Conservation (phyloP, 2,888 invertebrate genomes). For the Morinoia aosen region DNA sequence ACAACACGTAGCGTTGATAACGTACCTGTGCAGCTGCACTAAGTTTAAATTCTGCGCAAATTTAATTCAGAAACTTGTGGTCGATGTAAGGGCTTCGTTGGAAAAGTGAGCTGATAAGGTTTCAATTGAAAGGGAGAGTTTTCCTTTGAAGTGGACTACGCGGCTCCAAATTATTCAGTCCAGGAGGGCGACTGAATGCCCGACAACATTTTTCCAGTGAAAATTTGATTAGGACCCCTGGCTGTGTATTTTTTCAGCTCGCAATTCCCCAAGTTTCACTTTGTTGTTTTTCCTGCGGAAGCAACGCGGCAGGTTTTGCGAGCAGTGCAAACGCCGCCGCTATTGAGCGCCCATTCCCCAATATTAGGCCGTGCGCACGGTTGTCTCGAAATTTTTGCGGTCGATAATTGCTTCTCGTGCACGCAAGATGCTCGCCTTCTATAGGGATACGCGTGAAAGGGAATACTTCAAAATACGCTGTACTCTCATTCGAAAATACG, state of each 20-base stretch:
- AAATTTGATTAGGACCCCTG: slow-evolving; percentile 23
- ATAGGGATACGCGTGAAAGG: not conserved
- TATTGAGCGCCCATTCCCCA: not conserved
- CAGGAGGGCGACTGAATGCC: slow-evolving; percentile 21
- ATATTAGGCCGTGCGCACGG: not conserved
- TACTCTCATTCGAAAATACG: no score
- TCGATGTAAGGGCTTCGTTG: not conserved
- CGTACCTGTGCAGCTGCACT: not conserved
- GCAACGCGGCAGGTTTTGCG: not conserved
- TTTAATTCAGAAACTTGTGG: not conserved
- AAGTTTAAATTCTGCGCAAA: not conserved
- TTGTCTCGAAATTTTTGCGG: not conserved
- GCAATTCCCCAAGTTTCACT: not conserved
- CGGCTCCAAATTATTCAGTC: not conserved
- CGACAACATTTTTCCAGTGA: slow-evolving; percentile 6
- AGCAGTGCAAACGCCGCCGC: not conserved
- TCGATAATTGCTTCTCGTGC: not conserved
- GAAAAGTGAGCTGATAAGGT: not conserved
- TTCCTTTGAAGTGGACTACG: slow-evolving; percentile 8
- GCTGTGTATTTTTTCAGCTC: not conserved
- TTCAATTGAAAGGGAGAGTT: not conserved
- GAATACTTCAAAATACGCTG: no score
- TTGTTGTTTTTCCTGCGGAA: not conserved
- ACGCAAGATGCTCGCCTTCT: not conserved
- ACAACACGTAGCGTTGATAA: not conserved